phyloP scores from a whole-genome alignment of 2,797 vertebrate genomes.

The Gymnodraco acuticeps region DNA sequence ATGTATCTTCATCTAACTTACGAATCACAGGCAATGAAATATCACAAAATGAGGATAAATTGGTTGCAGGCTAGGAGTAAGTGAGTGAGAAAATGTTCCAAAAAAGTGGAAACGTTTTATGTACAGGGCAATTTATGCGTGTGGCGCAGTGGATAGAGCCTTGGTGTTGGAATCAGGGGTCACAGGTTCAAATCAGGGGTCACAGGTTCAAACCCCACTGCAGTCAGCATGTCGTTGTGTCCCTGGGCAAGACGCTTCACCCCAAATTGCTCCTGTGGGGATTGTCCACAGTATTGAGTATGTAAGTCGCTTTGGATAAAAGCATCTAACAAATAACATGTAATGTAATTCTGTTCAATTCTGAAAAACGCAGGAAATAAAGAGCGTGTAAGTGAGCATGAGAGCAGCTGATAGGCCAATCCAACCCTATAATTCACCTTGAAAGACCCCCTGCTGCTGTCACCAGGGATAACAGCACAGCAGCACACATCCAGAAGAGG shows the following conservation, averaged over 20 bases:
- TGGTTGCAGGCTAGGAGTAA: conserved; percentile 28
- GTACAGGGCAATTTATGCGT: conserved; percentile 1
- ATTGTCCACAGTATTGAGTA: too few relatives aligned
- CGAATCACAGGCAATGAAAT: conserved; percentile 81
- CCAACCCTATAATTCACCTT: conserved; percentile 41
- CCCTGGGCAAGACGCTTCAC: too few relatives aligned
- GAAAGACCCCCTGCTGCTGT: conserved; percentile 35
- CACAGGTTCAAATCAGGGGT: too few relatives aligned
- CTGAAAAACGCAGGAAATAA: conserved; percentile 1
- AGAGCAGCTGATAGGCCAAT: conserved; percentile 18
- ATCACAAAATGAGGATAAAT: conserved; percentile 59
- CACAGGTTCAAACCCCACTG: too few relatives aligned
- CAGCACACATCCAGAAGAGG: conserved; percentile 1
- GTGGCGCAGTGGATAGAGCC: too few relatives aligned
- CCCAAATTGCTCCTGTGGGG: too few relatives aligned
- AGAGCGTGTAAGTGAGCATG: conserved; percentile 7
- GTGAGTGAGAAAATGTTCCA: conserved; percentile 12
- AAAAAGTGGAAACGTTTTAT: conserved; percentile 12
- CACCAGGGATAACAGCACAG: conserved; percentile 9
- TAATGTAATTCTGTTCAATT: conserved; percentile 7
- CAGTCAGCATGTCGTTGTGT: too few relatives aligned
- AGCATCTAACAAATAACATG: too few relatives aligned
- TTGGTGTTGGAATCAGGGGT: too few relatives aligned
- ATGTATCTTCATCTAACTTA: conserved; percentile 74
- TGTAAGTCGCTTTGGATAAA: too few relatives aligned